Base-by-base conservation (phyloP, 2,888 invertebrate genomes). In the Brachyopa scutellaris region DNA sequence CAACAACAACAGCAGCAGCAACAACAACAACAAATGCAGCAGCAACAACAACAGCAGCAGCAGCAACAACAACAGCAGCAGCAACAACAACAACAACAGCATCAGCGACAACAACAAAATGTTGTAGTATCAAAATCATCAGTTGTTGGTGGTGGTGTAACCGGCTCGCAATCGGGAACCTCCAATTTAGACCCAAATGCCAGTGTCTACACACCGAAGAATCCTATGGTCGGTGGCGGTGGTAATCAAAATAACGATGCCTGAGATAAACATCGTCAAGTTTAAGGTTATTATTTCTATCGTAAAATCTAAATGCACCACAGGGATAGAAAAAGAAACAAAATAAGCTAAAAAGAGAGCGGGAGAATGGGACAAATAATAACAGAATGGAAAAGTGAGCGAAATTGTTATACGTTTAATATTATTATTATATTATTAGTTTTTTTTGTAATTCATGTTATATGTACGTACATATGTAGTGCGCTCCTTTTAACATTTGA, bases 181-280 rank as follows among this genome's bases (percentile, higher is more conserved):
- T 90, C 90, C 6, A 93, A 92, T 87, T 93, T 97, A 80, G 97
- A 97, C 92, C 97, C 97, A 70, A 97, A 97, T 91, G 97, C 97
- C 84, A 94, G 95, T 84, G 96, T 95, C 85, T 97, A 97, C 92
- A 97, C 97, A 85, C 97, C 97, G 84, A 97, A 97, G 88, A 91
- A 92, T 86, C 93, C 93, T n/a, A 82, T 86, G 64, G 87, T 87
- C 40, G 85, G 86, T 62, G 86, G 86, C 29, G 59, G 64, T 11
- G 85, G 85, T 23, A 77, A 77, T 33, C 82, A 64, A 13, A 64
- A 59, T 13, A 74, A 85, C 49, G 87, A 87, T 76, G 88, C 88
- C 86, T 88, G 88, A 88, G 87, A 85, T 85, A 85, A 84, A 85
- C 88, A 88, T 85, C 87, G 88, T 87, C 89, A 89, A 87, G 87